Evolutionary conservation across 2,888 invertebrate genomes (phyloP).

Genomic region (Agelastica alni): DNA sequence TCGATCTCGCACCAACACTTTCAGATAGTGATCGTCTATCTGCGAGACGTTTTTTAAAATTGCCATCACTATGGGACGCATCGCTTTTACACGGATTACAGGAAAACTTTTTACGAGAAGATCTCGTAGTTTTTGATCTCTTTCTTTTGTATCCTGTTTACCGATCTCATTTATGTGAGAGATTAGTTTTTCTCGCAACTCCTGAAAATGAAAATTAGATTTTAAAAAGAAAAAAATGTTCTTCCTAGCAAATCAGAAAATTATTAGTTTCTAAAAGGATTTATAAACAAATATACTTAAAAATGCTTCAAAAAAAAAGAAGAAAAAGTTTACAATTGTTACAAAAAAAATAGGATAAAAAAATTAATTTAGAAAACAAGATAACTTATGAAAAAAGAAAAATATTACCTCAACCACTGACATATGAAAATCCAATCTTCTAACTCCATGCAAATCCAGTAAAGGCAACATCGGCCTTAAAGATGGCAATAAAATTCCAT

Average conservation of each 20-base stretch:
- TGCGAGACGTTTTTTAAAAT: slow-evolving; percentile 90
- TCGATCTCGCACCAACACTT: slow-evolving; percentile 77
- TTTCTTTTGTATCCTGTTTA: slow-evolving; percentile 69
- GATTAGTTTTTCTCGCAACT: slow-evolving; percentile 72
- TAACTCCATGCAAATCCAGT: slow-evolving; percentile 90
- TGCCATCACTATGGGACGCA: slow-evolving; percentile 93
- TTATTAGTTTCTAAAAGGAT: too few relatives aligned
- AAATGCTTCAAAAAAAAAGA: too few relatives aligned
- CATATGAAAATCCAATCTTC: slow-evolving; percentile 91
- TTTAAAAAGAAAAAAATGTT: too few relatives aligned
- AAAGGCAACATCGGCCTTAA: slow-evolving; percentile 92
- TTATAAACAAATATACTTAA: too few relatives aligned
- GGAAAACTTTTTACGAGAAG: slow-evolving; percentile 91
- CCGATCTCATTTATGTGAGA: slow-evolving; percentile 85
- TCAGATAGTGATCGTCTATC: slow-evolving; percentile 87
- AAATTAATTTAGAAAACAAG: too few relatives aligned
- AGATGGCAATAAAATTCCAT: slow-evolving; percentile 90
- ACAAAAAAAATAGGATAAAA: too few relatives aligned
- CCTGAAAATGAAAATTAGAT: too few relatives aligned
- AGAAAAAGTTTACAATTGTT: too few relatives aligned
- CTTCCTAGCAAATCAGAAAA: too few relatives aligned
- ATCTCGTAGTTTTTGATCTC: slow-evolving; percentile 86
- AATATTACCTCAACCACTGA: slow-evolving; percentile 87
- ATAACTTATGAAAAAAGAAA: too few relatives aligned
- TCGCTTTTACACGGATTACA: slow-evolving; percentile 85